Evolutionary conservation across 2,113 vertebrate genomes (phyloP).

Genomic region (Typhlomys cinereus): DNA sequence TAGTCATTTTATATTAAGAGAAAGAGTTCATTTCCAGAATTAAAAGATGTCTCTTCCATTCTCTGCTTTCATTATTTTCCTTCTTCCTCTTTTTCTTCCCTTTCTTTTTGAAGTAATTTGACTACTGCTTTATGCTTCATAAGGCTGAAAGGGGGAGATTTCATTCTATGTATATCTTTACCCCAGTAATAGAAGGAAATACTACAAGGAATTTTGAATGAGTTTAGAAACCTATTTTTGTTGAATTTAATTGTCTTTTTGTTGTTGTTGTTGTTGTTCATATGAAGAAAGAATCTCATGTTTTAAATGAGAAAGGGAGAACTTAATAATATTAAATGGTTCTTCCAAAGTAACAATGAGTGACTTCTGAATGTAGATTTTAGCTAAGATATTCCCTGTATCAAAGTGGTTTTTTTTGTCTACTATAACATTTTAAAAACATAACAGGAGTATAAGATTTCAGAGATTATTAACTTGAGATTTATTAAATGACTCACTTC

Average conservation of each 20-base stretch:
- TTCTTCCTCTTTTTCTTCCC: not conserved
- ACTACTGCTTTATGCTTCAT: not conserved
- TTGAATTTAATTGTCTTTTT: not conserved
- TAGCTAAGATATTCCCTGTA: not conserved
- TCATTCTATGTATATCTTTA: not conserved
- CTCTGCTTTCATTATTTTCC: not conserved
- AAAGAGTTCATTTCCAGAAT: not conserved
- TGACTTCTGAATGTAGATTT: not conserved
- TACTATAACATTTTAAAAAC: not conserved
- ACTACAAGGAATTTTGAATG: not conserved
- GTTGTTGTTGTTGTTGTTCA: not conserved
- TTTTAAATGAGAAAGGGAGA: not conserved
- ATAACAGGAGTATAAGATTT: not conserved
- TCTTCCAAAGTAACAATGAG: not conserved
- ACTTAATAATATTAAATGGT: not conserved
- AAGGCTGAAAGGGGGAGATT: not conserved
- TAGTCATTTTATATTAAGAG: conserved; percentile 35
- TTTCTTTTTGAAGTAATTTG: not conserved
- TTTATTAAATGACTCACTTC: not conserved
- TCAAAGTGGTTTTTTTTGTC: not conserved
- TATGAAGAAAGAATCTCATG: not conserved
- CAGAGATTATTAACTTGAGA: not conserved
- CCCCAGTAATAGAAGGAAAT: not conserved
- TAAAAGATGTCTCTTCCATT: not conserved
- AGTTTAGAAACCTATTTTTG: conserved; percentile 32